Conservation (phyloP, 35 echinoderm and acorn worm genomes). For the Ophiothrix spiculata region DNA sequence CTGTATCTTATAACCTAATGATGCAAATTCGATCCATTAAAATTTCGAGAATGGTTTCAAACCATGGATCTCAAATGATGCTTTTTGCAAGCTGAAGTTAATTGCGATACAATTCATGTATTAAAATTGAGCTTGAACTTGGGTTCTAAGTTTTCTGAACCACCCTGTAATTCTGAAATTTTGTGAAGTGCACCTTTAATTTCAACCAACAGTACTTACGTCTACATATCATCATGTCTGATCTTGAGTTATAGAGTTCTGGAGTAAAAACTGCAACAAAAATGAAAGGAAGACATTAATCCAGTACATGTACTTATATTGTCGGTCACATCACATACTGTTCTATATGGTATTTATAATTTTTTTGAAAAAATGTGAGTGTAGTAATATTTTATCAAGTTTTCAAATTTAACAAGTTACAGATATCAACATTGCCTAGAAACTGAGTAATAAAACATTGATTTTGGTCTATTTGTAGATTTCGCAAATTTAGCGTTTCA, state of each 20-base stretch:
- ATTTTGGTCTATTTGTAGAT: no score
- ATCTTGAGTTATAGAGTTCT: neutral
- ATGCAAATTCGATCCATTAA: no score
- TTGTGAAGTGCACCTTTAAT: neutral
- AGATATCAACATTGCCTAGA: no score
- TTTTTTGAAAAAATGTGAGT: no score
- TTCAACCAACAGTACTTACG: conserved; percentile 26
- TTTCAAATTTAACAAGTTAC: no score
- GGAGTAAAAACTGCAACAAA: conserved; percentile 17
- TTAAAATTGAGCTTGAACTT: neutral
- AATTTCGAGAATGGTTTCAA: neutral
- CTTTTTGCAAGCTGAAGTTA: neutral
- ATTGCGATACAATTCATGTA: neutral
- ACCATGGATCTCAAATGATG: neutral
- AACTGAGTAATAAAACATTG: no score
- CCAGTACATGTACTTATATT: no score
- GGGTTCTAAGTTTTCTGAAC: neutral
- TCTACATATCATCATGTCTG: conserved; percentile 25
- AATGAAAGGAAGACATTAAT: neutral
- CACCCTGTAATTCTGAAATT: neutral
- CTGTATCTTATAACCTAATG: no score
- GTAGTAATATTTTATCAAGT: no score
- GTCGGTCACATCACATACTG: no score
- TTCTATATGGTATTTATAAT: no score
- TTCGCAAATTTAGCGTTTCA: no score